phyloP scores from a whole-genome alignment of 2,888 invertebrate genomes.

The Melipona bicolor region DNA sequence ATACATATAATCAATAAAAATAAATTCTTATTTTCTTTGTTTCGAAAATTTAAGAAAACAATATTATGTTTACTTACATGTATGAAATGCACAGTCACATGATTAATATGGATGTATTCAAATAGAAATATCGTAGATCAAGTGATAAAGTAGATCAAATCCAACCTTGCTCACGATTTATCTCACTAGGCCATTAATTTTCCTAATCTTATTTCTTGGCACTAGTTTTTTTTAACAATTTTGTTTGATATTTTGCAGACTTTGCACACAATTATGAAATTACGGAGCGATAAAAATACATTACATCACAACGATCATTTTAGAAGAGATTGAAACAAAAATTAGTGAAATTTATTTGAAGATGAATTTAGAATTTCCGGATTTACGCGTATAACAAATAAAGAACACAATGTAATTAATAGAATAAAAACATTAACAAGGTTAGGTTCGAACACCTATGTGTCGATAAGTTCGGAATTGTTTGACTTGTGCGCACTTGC shows the following conservation, averaged over 20 bases:
- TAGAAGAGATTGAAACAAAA: too few relatives aligned
- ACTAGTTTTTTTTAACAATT: not conserved
- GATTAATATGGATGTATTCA: not conserved
- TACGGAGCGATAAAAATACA: not conserved
- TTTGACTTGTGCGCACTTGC: not conserved
- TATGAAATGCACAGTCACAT: not conserved
- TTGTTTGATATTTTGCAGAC: not conserved
- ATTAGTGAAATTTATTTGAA: not conserved
- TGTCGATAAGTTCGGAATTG: constrained; percentile 13
- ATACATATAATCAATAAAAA: not conserved
- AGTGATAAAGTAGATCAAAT: not conserved
- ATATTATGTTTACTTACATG: not conserved
- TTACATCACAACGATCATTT: too few relatives aligned
- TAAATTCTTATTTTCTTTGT: not conserved
- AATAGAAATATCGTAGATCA: not conserved
- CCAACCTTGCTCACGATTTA: constrained; percentile 1
- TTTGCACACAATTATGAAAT: constrained; percentile 4
- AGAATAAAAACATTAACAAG: not conserved
- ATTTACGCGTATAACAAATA: not conserved
- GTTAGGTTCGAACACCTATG: not conserved
- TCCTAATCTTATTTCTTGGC: not conserved
- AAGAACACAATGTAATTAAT: not conserved
- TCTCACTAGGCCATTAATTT: not conserved
- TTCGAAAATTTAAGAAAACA: not conserved
- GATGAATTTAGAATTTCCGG: not conserved